Evolutionary conservation across 2,113 vertebrate species (phyloP).

Genomic region (Suricata suricatta): DNA sequence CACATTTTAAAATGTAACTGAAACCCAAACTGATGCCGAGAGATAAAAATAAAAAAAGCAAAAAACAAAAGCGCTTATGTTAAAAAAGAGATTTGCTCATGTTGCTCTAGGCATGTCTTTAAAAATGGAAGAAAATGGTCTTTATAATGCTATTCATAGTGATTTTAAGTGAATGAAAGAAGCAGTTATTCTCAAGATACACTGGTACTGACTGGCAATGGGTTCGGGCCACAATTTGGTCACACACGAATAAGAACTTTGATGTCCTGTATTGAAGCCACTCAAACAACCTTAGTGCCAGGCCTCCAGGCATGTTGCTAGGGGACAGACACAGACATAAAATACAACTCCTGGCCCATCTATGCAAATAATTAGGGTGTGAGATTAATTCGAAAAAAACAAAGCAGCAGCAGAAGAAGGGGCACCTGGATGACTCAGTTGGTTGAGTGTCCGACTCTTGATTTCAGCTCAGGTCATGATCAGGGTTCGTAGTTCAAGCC

Average conservation of each 20-base stretch:
- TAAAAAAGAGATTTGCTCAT: not conserved
- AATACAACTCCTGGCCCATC: not conserved
- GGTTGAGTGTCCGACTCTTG: too few relatives aligned
- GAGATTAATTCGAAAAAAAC: not conserved
- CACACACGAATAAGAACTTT: not conserved
- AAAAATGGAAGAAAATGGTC: not conserved
- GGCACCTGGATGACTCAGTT: too few relatives aligned
- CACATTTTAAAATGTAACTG: not conserved
- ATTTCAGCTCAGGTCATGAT: too few relatives aligned
- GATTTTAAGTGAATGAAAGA: not conserved
- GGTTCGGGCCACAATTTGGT: not conserved
- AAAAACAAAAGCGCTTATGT: not conserved
- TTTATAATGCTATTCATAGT: not conserved
- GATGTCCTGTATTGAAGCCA: not conserved
- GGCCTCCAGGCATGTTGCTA: not conserved
- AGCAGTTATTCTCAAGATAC: not conserved
- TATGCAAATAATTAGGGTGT: not conserved
- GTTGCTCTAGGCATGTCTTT: not conserved
- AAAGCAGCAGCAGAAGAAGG: not conserved
- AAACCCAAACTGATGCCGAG: not conserved
- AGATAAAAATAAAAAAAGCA: not conserved
- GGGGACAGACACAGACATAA: not conserved
- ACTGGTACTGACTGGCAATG: not conserved
- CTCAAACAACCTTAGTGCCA: rapidly evolving
- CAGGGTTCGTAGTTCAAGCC: too few relatives aligned